Base-by-base conservation (phyloP, 92 coral and sea anemone species). In the Paragorgia papillata region DNA sequence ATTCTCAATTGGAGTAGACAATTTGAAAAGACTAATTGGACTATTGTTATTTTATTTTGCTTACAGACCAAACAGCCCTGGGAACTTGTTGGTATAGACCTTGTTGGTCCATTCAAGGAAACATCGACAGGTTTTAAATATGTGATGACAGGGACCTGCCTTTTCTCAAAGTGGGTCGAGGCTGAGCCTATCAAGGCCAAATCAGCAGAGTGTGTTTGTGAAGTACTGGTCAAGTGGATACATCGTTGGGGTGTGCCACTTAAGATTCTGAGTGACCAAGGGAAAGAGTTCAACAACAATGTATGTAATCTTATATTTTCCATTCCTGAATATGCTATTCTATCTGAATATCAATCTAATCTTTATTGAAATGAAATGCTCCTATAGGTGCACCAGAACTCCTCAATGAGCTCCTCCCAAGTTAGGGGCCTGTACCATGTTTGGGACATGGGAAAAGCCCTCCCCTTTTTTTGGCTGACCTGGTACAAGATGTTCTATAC, bases 81-180 rank as follows among this genome's bases (percentile, higher is more conserved):
- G n/a, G n/a, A 51, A 22, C 20, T 51, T 51, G 58, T 81, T 41
- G 85, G 80, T 31, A 81, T 73, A n/a, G 80, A 81, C 53, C 85
- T 81, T 28, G 63, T 81, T 8, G 80, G 85, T 30, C 80, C 85
- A 32, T 48, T 81, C 25, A 69, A 70, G 9, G 85, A 81, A 63
- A 81, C 75, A 58, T 43, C 19, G 28, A 62, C 61, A 35, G 74
- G 74, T 19, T 70, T 48, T 58, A 73, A 73, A 69, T 75, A 75
- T 69, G 50, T 83, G 57, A 75, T 73, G n/a, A n/a, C n/a, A n/a
- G n/a, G n/a, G n/a, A n/a, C n/a, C n/a, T n/a, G n/a, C n/a, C n/a
- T n/a, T n/a, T n/a, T n/a, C n/a, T n/a, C n/a, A n/a, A n/a, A n/a
- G n/a, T n/a, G n/a, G n/a, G n/a, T n/a, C n/a, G n/a, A 26, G 79